These are phyloP conservation scores for Leptoclinus maculatus DNA, from an alignment of 2,797 vertebrate species.

Conservation along the genomic window DNA sequence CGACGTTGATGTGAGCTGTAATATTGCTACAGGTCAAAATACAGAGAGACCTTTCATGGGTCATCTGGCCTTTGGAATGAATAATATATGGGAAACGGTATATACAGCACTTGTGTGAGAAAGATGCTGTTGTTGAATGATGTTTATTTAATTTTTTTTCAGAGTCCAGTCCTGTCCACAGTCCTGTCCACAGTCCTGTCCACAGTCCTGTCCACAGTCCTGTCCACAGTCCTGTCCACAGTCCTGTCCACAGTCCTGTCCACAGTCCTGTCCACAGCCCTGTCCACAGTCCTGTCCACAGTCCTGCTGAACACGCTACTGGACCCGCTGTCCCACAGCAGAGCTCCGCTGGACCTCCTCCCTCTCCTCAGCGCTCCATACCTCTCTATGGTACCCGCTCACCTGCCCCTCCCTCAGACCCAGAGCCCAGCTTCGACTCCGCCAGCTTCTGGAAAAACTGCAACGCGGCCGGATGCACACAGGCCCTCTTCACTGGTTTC, in stretches of 20 bases:
- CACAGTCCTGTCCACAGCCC: neutral
- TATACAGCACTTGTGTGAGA: neutral
- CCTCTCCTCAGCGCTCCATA: neutral
- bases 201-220: neutral
- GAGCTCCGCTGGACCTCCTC: neutral
- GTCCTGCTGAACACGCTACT: neutral
- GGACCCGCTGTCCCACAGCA: neutral
- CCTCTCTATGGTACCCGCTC: fast-evolving
- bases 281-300: too few relatives aligned
- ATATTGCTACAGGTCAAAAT: neutral
- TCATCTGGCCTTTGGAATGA: neutral
- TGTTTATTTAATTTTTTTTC: conserved; percentile 5
- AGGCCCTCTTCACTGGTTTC: conserved; percentile 75
- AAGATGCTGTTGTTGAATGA: neutral
- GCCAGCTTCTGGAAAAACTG: conserved; percentile 81
- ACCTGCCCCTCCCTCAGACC: neutral
- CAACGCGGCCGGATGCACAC: conserved; percentile 73
- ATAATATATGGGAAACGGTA: neutral
- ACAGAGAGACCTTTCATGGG: neutral
- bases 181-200: neutral
- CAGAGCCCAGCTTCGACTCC: conserved; percentile 21
- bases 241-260: neutral
- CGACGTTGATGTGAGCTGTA: neutral
- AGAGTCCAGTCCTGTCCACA: conserved; percentile 3
- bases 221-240: neutral